Evolutionary conservation across 1,140 invertebrate genomes (phyloP), one percentile per base, ranked within the genome.

Genomic region (Camponotus floridanus): DNA sequence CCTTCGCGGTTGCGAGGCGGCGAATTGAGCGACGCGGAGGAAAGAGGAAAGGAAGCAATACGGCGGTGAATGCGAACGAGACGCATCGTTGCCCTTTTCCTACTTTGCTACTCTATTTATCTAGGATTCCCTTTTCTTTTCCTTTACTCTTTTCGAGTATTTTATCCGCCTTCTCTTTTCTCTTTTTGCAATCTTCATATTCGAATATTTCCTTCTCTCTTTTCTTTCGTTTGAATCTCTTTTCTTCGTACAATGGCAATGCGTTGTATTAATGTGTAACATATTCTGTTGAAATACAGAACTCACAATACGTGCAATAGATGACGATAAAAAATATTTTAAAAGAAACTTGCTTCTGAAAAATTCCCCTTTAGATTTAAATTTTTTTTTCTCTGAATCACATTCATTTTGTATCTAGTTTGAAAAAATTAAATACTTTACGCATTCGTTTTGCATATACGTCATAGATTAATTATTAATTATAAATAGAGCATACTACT

Each of bases 71-170:
- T 80, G 45, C 64, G 48, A 80, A 61, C 45, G 62, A 21, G 64
- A 68, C 45, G 76, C 64, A 55, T 79, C 62, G 42, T 79, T 68
- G 76, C 76, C 39, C 5, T 61, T 7, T 76, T 36, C 45, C 39
- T 26, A 26, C n/a, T 67, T 33, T 33, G 3, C 65, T 68, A 18
- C 21, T 79, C 65, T 36, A 51, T 68, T 70, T 15, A 31, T 36
- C 39, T 5, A 76, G 15, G 65, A 6, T 68, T 76, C 21, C 36
- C 18, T 55, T 36, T 7, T 9, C 39, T 70, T 13, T 79, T 48
- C n/a, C n/a, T 36, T 33, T 15, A 9, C 5, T 15, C 55, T 55
- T 55, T 21, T n/a, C 15, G 13, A 39, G 13, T 21, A 0, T 11
- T 68, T 21, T 68, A 5, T 68, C 65, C 9, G 3, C 65, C n/a